phyloP scores from a whole-genome alignment of 2,888 invertebrate genomes.

The Agrochola litura region DNA sequence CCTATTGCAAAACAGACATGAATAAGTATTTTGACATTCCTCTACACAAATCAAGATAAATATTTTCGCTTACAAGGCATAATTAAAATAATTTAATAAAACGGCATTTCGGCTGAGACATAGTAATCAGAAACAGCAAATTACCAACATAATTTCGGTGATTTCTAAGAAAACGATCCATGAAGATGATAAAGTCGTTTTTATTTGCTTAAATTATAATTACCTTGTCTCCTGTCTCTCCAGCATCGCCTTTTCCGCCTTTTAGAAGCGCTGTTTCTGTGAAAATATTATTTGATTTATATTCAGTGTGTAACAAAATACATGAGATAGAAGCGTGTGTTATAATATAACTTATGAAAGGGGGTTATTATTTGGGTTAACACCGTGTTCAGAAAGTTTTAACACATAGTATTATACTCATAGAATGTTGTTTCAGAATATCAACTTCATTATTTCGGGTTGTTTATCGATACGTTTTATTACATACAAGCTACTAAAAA shows the following conservation, averaged over 20 bases:
- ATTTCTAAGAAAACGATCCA: constrained; percentile 2
- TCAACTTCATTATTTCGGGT: neutral
- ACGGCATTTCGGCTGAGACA: neutral
- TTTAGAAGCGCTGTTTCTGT: constrained; percentile 80
- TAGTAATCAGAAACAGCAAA: neutral
- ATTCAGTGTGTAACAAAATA: constrained; percentile 40
- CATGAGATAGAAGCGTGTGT: constrained; percentile 25
- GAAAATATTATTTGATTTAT: constrained; percentile 68
- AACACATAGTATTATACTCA: neutral
- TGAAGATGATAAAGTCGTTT: neutral
- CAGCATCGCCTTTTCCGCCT: constrained; percentile 79
- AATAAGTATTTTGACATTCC: neutral
- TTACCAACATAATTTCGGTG: no score
- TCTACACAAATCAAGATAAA: neutral
- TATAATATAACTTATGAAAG: constrained; percentile 1
- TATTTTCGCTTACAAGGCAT: neutral
- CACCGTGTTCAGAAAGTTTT: neutral
- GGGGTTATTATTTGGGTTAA: constrained; percentile 17
- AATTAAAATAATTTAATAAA: neutral
- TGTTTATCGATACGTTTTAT: neutral
- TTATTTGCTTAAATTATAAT: constrained; percentile 68
- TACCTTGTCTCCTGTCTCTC: constrained; percentile 86
- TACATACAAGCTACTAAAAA: neutral
- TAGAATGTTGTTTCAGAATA: neutral
- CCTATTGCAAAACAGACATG: neutral